Evolutionary conservation across 1,140 invertebrate species (phyloP).

Genomic region (Macrosteles quadrilineatus): DNA sequence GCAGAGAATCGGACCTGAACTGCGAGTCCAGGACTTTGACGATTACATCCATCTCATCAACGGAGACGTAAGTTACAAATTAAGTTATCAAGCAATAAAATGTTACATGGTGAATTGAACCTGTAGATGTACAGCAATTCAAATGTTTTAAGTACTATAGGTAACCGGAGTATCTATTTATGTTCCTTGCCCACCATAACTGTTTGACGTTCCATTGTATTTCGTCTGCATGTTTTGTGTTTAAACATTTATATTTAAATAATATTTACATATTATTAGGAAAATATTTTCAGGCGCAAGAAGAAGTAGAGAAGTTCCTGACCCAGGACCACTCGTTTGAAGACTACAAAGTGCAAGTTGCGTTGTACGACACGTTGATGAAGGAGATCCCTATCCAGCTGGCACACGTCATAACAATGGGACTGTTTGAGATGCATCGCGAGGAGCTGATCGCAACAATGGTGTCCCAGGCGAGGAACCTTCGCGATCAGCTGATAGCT

Average conservation of each 20-base stretch:
- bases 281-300: slow-evolving; percentile 55
- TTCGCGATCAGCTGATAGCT: slow-evolving; percentile 69
- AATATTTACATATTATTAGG: too few relatives aligned
- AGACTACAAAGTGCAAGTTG: slow-evolving; percentile 63
- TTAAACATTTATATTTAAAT: too few relatives aligned
- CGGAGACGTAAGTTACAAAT: slow-evolving; percentile 57
- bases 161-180: too few relatives aligned
- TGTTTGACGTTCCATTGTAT: too few relatives aligned
- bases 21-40: slow-evolving; percentile 74
- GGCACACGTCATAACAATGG: slow-evolving; percentile 69
- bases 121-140: too few relatives aligned
- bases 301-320: slow-evolving; percentile 68
- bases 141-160: neutral
- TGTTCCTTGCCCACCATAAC: too few relatives aligned
- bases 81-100: neutral
- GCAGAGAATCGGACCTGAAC: slow-evolving; percentile 68
- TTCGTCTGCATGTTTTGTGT: too few relatives aligned
- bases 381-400: slow-evolving; percentile 64
- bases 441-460: slow-evolving; percentile 76
- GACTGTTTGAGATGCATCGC: slow-evolving; percentile 85
- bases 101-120: too few relatives aligned
- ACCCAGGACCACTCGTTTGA: slow-evolving; percentile 64
- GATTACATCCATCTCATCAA: slow-evolving; percentile 79
- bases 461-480: slow-evolving; percentile 63
- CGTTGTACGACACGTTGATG: slow-evolving; percentile 64